Base-by-base conservation (phyloP, 2,113 vertebrate genomes). In the Boleophthalmus pectinirostris region DNA sequence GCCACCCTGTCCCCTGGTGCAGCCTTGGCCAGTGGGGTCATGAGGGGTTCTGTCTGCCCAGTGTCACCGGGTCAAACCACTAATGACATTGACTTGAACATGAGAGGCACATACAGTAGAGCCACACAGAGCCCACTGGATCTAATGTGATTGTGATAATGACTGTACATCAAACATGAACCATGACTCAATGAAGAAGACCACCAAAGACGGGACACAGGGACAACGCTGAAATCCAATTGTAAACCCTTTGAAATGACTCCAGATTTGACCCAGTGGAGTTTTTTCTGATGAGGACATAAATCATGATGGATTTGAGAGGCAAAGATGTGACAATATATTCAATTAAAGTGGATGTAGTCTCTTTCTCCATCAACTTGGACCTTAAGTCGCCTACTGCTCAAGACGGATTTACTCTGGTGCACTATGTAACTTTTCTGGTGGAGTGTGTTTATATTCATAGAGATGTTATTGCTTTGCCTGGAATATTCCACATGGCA, bases 131-230 rank as follows among this genome's bases (percentile, higher is more conserved):
- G 67, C 20, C 73, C 38, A 81, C 80, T 71, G 63, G 78, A 65
- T 86, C 85, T 89, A 86, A 87, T 90, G 71, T 73, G 74, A 90
- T 89, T 87, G 77, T 81, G 64, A 81, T 88, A 89, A 90, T 90
- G 88, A 83, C 79, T 76, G 66, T 60, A 90, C 82, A 87, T 87
- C 81, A 90, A 90, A 89, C 84, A 85, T 80, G 72, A 85, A 81
- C 73, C 68, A 87, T 79, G 74, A 75, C 77, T 82, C 51, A 74
- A 77, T 76, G 49, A 64, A 82, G 70, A 64, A 72, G 90, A 88
- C 90, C 90, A 91, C 90, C 90, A 86, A 83, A 56, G 70, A 54
- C 73, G 75, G 69, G 47, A 72, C 29, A 75, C 5, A 5, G 46
- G 72, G 56, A 57, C 57, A 60, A 13, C 25, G 29, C 25, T 16